Percentiles rank a stretch among this genome's conserved stretches.
Evolutionary conservation across 1,140 invertebrate genomes (phyloP).

Genomic region (Leptinotarsa defecta): DNA sequence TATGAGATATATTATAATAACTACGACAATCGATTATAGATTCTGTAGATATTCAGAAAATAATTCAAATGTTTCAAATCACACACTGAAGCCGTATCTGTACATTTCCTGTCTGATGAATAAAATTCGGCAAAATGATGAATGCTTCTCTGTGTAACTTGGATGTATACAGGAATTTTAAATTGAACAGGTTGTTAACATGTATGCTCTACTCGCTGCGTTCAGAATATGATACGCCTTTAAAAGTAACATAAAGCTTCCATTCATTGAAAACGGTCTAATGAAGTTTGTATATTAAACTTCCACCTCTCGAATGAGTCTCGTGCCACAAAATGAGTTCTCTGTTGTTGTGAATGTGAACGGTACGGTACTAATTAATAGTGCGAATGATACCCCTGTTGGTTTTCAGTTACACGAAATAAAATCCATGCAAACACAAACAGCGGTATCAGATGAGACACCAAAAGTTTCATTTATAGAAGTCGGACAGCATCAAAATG

Average conservation of each 20-base stretch:
- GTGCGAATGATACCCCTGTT: background rate
- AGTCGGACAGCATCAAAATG: too few relatives aligned
- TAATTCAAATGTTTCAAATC: too few relatives aligned
- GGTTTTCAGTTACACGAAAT: background rate
- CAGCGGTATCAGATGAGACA: too few relatives aligned
- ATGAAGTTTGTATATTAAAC: constrained; percentile 27
- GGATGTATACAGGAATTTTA: constrained; percentile 17
- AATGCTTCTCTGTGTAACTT: constrained; percentile 19
- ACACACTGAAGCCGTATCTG: background rate
- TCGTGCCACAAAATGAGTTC: constrained; percentile 20
- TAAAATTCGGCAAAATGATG: constrained; percentile 18
- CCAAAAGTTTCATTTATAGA: too few relatives aligned
- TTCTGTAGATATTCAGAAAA: too few relatives aligned
- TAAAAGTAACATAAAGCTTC: constrained; percentile 25
- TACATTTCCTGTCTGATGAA: background rate
- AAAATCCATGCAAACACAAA: too few relatives aligned
- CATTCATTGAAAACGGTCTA: constrained; percentile 22
- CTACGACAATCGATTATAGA: too few relatives aligned
- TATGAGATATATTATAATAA: too few relatives aligned
- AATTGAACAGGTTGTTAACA: constrained; percentile 28
- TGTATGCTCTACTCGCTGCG: constrained; percentile 16
- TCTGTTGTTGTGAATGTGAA: constrained; percentile 24
- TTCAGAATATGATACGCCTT: constrained; percentile 26
- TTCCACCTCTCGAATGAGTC: constrained; percentile 22
- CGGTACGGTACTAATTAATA: constrained; percentile 19